phyloP scores from a whole-genome alignment of 35 echinoderm and acorn worm species.

The Hemicentrotus pulcherrimus region DNA sequence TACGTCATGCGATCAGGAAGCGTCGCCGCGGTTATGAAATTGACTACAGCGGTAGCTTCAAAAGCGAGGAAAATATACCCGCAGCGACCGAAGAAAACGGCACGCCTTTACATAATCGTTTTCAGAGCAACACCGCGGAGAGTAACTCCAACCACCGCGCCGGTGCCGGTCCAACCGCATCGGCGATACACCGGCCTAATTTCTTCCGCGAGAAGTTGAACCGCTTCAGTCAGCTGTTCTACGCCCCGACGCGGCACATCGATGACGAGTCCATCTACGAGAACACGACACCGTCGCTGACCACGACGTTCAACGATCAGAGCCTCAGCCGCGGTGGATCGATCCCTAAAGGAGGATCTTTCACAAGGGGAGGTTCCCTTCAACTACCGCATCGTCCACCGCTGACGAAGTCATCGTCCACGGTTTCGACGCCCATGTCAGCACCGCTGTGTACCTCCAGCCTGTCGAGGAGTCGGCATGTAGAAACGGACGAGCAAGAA shows the following conservation, averaged over 20 bases:
- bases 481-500: neutral
- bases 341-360: neutral
- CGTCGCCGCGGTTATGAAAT: slow-evolving; percentile 18
- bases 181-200: slow-evolving; percentile 30
- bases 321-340: neutral
- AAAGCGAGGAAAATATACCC: neutral
- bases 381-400: slow-evolving; percentile 17
- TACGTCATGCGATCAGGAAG: neutral
- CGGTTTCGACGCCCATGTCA: neutral
- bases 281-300: slow-evolving; percentile 23
- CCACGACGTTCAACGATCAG: slow-evolving; percentile 1
- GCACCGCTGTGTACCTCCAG: neutral
- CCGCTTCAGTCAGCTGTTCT: slow-evolving; percentile 38
- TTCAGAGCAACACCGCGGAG: neutral
- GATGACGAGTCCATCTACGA: slow-evolving; percentile 51
- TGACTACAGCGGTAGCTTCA: slow-evolving; percentile 48
- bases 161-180: neutral
- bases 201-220: slow-evolving; percentile 28
- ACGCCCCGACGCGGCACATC: neutral
- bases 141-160: neutral
- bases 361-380: slow-evolving; percentile 25
- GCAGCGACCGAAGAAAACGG: neutral
- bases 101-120: neutral
- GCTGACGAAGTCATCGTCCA: neutral
- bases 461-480: neutral